A percentile compares a stretch with the other conserved stretches of the same genome.
Conservation (phyloP, 2,113 vertebrate species). For the Clarias macrocephalus region DNA sequence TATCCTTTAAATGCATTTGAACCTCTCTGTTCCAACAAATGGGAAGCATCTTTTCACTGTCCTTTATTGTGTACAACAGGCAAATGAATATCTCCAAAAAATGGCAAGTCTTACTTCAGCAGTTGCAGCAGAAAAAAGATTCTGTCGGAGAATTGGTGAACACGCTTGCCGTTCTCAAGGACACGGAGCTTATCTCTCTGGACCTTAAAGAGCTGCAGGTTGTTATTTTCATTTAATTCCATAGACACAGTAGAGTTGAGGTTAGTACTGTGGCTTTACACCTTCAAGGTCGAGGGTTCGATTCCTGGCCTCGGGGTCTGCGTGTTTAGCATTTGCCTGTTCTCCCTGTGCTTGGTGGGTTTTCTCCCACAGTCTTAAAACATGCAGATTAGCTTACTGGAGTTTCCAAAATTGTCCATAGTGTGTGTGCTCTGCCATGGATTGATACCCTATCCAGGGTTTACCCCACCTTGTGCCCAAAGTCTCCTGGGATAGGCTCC, state of each 20-base stretch:
- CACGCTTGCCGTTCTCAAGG: conserved; percentile 74
- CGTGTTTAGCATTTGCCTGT: no score
- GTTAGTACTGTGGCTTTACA: no score
- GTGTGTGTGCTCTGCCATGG: no score
- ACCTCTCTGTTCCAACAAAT: not conserved
- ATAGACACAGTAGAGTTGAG: not conserved
- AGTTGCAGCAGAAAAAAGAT: conserved; percentile 71
- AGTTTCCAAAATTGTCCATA: no score
- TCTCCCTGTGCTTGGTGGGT: no score
- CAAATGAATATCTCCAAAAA: conserved; percentile 70
- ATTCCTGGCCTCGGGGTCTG: no score
- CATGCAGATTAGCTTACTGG: no score
- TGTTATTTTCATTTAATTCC: conserved; percentile 20
- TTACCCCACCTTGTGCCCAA: no score
- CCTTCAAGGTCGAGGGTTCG: no score
- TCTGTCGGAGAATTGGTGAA: conserved; percentile 64
- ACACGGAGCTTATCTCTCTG: conserved; percentile 72
- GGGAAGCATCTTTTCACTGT: not conserved
- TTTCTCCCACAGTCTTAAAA: no score
- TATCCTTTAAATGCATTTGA: not conserved
- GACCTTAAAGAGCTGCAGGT: conserved; percentile 85
- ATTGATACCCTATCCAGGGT: no score
- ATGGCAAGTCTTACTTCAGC: conserved; percentile 79
- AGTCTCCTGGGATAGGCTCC: no score
- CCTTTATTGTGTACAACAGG: conserved; percentile 56